Base-by-base conservation (phyloP, 1,140 invertebrate species). In the Magallana angulata region DNA sequence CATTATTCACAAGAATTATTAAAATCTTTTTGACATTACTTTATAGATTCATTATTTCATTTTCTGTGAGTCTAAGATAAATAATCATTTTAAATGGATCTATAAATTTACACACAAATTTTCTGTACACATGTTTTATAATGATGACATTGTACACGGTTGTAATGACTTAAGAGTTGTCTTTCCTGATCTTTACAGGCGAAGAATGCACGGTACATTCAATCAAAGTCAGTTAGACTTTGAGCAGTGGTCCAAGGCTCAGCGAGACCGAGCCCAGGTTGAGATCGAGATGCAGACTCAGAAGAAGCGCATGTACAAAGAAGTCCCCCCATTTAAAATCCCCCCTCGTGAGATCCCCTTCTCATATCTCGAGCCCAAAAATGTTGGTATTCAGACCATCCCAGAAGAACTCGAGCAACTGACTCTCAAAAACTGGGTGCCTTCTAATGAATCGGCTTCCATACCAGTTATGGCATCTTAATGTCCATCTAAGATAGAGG, bases 251-350 rank as follows among this genome's bases (percentile, higher is more conserved):
- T 89, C 90, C 9, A 86, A 88, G 36, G 68, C 87, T 7, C 89
- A 88, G 7, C 87, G 89, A 57, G 89, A 92, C 60, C 84, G 90
- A n/a, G 58, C 30, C 9, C 86, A 88, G 14, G 88, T 91, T 48
- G 91, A 93, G 18, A 85, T 87, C 56, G 92, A 93, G 88, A 68
- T 92, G 60, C 90, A 92, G 48, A 88, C 90, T 56, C 92, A 93
- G 90, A 92, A 91, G 84, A 92, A 92, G 84, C 87, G 92, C 16
- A 90, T 91, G 85, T 93, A 90, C 85, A 85, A 85, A n/a, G 91
- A 91, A 81, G 84, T 71, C 57, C 92, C 92, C 18, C 92, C 92
- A 14, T 93, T 91, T 87, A 88, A 85, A 30, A 89, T 88, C 24
- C 88, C 86, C 56, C 80, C 88, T 9, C 62, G 87, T 48, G 68